These are phyloP conservation scores for Mugil cephalus DNA, from an alignment of 2,113 vertebrate genomes.

Conservation along the genomic window DNA sequence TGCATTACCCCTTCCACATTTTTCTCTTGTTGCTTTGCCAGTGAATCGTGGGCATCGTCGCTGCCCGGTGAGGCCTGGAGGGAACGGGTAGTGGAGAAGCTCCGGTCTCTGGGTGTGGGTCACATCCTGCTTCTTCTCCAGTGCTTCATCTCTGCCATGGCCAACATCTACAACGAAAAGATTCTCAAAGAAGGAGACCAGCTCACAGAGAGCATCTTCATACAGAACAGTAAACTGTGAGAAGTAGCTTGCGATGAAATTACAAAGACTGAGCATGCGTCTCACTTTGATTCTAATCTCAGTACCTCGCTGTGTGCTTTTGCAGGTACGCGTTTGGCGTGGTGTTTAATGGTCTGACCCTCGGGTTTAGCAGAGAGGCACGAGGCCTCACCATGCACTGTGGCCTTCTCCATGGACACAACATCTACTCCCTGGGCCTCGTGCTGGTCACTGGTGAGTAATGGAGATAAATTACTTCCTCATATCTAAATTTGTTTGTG, in stretches of 20 bases:
- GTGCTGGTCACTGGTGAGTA: constrained; percentile 89
- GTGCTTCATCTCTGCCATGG: constrained; percentile 94
- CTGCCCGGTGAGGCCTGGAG: constrained; percentile 87
- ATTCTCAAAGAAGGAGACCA: constrained; percentile 95
- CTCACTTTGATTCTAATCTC: neutral
- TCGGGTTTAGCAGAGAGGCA: constrained; percentile 85
- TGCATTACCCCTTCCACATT: no score
- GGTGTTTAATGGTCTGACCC: constrained; percentile 91
- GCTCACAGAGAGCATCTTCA: constrained; percentile 93
- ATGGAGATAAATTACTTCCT: no score
- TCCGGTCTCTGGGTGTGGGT: constrained; percentile 88
- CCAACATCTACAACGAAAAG: constrained; percentile 99
- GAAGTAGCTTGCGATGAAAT: neutral
- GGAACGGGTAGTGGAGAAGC: constrained; percentile 77
- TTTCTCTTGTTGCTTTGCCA: constrained; percentile 24
- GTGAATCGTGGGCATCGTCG: constrained; percentile 44
- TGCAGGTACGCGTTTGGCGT: constrained; percentile 88
- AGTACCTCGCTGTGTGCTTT: neutral
- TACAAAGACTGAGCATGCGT: neutral
- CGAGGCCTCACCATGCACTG: constrained; percentile 87
- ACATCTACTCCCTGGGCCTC: constrained; percentile 89
- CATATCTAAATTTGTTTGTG: neutral
- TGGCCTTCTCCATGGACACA: constrained; percentile 96
- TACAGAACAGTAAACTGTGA: constrained; percentile 96
- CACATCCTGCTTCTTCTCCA: constrained; percentile 93